phyloP scores from a whole-genome alignment of 1,140 invertebrate genomes.

The Bombus turneri region DNA sequence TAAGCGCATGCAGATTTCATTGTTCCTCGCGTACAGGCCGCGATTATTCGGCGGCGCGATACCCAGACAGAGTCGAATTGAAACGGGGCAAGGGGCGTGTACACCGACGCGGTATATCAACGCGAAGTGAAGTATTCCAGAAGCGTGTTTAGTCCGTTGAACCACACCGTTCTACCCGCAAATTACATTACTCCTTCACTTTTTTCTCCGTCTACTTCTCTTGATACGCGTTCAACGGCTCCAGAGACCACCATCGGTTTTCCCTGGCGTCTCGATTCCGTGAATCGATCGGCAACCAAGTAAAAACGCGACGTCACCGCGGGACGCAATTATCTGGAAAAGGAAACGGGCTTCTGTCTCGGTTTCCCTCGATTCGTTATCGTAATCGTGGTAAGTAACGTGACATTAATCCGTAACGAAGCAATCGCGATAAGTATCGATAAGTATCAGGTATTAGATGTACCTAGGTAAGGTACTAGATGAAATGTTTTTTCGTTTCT shows the following conservation, averaged over 20 bases:
- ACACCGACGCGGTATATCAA: neutral
- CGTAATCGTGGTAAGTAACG: conserved; percentile 41
- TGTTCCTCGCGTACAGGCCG: neutral
- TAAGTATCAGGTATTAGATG: neutral
- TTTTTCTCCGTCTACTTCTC: neutral
- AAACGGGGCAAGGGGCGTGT: conserved; percentile 17
- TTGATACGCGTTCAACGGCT: neutral
- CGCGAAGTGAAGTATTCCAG: neutral
- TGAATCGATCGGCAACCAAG: conserved; percentile 18
- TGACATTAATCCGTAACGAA: neutral
- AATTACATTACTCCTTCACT: conserved; percentile 14
- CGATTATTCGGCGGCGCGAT: neutral
- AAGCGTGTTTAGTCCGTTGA: neutral
- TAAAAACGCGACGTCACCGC: conserved; percentile 36
- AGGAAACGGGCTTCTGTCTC: conserved; percentile 36
- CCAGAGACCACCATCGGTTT: neutral
- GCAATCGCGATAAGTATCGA: neutral
- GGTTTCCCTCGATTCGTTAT: conserved; percentile 37
- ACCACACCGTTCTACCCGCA: neutral
- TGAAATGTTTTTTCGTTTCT: neutral
- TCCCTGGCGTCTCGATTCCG: conserved; percentile 27
- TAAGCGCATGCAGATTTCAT: neutral
- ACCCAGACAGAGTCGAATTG: conserved; percentile 3
- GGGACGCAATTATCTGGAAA: conserved; percentile 40
- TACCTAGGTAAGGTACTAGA: too few species aligned